phyloP scores from a whole-genome alignment of 2,797 vertebrate genomes.

The Sebastiscus tertius region DNA sequence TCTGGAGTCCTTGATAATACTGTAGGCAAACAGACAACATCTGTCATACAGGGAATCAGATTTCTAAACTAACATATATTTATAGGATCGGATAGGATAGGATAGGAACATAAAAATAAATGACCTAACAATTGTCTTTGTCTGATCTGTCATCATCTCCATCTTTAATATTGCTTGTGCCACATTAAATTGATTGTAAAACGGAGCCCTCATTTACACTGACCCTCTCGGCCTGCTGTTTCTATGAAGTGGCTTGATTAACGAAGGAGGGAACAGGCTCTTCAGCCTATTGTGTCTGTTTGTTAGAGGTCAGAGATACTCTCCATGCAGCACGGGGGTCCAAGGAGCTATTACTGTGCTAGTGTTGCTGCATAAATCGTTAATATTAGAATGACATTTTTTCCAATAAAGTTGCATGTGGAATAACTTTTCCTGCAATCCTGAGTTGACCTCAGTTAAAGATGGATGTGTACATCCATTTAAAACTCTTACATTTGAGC shows the following conservation, averaged over 20 bases:
- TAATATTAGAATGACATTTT: neutral
- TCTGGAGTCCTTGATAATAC: neutral
- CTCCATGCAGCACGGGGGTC: neutral
- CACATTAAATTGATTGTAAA: neutral
- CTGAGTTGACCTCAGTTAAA: neutral
- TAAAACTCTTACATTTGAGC: neutral
- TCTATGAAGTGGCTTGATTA: slow-evolving; percentile 20
- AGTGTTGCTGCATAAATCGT: neutral
- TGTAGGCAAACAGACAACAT: neutral
- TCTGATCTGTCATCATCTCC: neutral
- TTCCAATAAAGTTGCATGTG: neutral
- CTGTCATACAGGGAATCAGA: neutral
- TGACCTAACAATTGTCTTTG: neutral
- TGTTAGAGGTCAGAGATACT: neutral
- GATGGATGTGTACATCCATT: neutral
- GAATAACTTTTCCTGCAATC: neutral
- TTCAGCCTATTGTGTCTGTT: neutral
- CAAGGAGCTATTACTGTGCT: neutral
- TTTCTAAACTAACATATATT: neutral
- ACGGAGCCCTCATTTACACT: neutral
- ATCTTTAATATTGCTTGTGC: neutral
- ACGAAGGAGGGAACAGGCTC: neutral
- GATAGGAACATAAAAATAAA: neutral
- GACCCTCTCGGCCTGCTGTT: neutral
- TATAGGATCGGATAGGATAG: neutral